These are phyloP conservation scores for Ametastegia equiseti DNA, from an alignment of 2,888 invertebrate genomes.

Conservation along the genomic window DNA sequence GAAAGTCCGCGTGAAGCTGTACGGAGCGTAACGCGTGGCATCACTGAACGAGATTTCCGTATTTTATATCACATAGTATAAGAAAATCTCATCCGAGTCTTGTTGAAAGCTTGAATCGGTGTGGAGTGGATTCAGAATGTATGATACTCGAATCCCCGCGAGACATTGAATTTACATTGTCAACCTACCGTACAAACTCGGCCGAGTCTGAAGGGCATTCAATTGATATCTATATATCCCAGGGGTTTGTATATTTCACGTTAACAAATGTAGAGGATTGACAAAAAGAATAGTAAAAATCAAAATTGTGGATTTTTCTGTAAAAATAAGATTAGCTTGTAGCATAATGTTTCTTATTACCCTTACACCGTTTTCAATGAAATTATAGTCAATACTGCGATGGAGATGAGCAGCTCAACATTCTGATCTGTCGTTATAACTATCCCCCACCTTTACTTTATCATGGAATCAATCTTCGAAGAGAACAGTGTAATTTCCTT, in stretches of 20 bases:
- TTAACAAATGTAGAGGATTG: not conserved
- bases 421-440: too few relatives aligned
- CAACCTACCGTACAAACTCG: not conserved
- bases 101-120: not conserved
- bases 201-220: not conserved
- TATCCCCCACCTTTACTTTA: too few relatives aligned
- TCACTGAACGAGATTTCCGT: not conserved
- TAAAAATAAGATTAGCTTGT: not conserved
- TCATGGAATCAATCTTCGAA: too few relatives aligned
- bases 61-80: not conserved
- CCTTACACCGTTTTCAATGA: too few relatives aligned
- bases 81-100: not conserved
- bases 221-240: constrained; percentile 1
- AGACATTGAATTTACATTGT: constrained; percentile 21
- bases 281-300: not conserved
- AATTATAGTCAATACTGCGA: too few relatives aligned
- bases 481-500: too few relatives aligned
- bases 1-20: not conserved
- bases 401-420: too few relatives aligned
- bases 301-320: not conserved
- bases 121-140: not conserved
- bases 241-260: not conserved
- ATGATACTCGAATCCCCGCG: constrained; percentile 24
- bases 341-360: too few relatives aligned
- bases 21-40: not conserved